These are phyloP conservation scores for Cydia splendana DNA, from an alignment of 1,140 invertebrate species.

Conservation along the genomic window DNA sequence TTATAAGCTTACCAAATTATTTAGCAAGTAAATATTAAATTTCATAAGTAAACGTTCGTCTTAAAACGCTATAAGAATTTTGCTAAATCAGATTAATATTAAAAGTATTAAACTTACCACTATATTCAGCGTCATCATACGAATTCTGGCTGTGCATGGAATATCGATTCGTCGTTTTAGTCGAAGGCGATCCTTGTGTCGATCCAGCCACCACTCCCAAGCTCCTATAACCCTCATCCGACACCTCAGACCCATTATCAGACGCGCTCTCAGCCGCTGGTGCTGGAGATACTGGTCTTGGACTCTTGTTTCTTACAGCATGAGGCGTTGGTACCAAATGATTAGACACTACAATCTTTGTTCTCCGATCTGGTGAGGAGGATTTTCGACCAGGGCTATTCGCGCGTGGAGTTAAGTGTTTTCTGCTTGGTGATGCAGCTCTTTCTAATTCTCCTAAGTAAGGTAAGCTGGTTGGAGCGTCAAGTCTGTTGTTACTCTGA, in stretches of 20 bases:
- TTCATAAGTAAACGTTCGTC: too few relatives aligned
- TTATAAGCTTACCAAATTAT: too few relatives aligned
- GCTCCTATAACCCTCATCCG: constrained; percentile 92
- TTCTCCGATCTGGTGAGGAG: constrained; percentile 66
- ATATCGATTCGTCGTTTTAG: constrained; percentile 80
- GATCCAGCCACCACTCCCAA: constrained; percentile 83
- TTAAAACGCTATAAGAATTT: too few relatives aligned
- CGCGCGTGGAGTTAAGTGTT: constrained; percentile 58
- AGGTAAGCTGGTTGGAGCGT: constrained; percentile 64
- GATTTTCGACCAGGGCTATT: constrained; percentile 74
- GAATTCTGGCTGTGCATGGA: constrained; percentile 84
- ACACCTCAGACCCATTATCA: constrained; percentile 92
- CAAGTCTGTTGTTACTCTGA: constrained; percentile 60
- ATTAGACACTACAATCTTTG: constrained; percentile 64
- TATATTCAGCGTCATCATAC: constrained; percentile 84
- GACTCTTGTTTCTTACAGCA: constrained; percentile 66
- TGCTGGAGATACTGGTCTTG: constrained; percentile 68
- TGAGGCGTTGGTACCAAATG: constrained; percentile 69
- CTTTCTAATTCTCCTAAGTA: constrained; percentile 68
- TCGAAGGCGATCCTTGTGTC: constrained; percentile 70
- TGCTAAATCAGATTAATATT: too few relatives aligned
- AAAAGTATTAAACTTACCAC: constrained; percentile 75
- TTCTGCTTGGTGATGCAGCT: constrained; percentile 60
- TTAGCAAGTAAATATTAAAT: too few relatives aligned
- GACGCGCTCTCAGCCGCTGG: constrained; percentile 82